Evolutionary conservation across 2,797 vertebrate genomes (phyloP).

Genomic region (Loris lydekkerianus): DNA sequence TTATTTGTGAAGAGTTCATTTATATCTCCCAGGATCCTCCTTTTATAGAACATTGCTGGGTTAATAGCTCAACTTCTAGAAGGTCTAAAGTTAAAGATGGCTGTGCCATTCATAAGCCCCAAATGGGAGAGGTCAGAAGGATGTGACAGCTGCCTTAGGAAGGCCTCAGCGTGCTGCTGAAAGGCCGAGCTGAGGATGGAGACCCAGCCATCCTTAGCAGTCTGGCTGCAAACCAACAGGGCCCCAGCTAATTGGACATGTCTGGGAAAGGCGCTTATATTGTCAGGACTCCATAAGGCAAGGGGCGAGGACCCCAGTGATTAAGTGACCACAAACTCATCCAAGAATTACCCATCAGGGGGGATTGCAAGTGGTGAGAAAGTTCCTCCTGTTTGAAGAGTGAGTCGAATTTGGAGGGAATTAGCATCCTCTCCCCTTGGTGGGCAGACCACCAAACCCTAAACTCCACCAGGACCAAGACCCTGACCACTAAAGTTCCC

Average conservation of each 20-base stretch:
- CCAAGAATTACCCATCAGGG: not conserved
- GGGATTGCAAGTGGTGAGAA: not conserved
- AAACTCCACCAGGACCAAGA: not conserved
- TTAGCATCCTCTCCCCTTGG: not conserved
- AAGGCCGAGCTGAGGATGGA: not conserved
- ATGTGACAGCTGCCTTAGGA: not conserved
- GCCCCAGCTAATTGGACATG: not conserved
- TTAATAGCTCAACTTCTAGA: slow-evolving; percentile 18
- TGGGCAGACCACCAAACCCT: not conserved
- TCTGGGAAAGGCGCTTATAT: slow-evolving; percentile 26
- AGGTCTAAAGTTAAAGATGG: not conserved
- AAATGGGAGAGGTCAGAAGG: not conserved
- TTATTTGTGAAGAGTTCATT: not conserved
- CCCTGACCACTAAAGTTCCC: not conserved
- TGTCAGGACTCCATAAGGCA: not conserved
- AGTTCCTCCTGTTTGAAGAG: not conserved
- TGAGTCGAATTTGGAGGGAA: not conserved
- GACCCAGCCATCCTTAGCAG: not conserved
- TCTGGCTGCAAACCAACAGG: not conserved
- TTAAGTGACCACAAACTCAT: slow-evolving; percentile 30
- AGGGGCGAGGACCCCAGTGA: not conserved
- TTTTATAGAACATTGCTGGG: not conserved
- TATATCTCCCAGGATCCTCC: not conserved
- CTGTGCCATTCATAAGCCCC: not conserved
- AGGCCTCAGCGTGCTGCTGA: not conserved